Base-by-base conservation (phyloP, 2,113 vertebrate genomes). In the Mandrillus leucophaeus region DNA sequence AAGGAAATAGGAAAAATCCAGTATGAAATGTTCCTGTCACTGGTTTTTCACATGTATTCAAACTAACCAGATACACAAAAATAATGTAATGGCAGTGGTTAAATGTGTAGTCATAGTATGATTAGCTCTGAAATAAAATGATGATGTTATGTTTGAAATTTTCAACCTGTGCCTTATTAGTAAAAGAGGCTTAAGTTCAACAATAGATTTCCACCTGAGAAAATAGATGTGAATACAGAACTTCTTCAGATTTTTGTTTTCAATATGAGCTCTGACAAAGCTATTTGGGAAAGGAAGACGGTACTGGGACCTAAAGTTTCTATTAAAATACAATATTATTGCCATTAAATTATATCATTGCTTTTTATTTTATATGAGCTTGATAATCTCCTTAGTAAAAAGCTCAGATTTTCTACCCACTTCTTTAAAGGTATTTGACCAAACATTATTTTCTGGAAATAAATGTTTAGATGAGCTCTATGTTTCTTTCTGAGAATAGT, bases 341-440 rank as follows among this genome's bases (percentile, higher is more conserved):
- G 43, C 13, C 43, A 52, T 83, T 91, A 89, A 91, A 45, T 89
- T 86, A 18, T 82, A 1, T 57, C 52, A 89, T 92, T 86, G 8
- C 18, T 35, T 94, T 93, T 82, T 72, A 50, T 90, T 96, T 96
- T 95, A 40, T 76, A 18, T 96, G 30, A 93, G 14, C n/a, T 87
- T 95, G 43, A 14, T 90, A 84, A 82, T 84, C 78, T 88, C 96
- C 4, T 92, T 88, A 48, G n/a, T 90, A 72, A 50, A 68, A 96
- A 79, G 23, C 93, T 93, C 23, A 88, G 10, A 70, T 96, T 82
- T 96, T 93, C 3, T 93, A 88, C 43, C 35, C 57, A 32, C 94
- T 85, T 96, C 55, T 88, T 27, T 52, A 52, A 80, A 97, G 30
- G 4, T 95, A 73, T 84, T 95, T 97, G 50, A 87, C 45, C 68